A percentile compares a stretch with the other conserved stretches of the same genome.
Evolutionary conservation across 1,140 invertebrate genomes (phyloP).

Genomic region (Pectinophora gossypiella): DNA sequence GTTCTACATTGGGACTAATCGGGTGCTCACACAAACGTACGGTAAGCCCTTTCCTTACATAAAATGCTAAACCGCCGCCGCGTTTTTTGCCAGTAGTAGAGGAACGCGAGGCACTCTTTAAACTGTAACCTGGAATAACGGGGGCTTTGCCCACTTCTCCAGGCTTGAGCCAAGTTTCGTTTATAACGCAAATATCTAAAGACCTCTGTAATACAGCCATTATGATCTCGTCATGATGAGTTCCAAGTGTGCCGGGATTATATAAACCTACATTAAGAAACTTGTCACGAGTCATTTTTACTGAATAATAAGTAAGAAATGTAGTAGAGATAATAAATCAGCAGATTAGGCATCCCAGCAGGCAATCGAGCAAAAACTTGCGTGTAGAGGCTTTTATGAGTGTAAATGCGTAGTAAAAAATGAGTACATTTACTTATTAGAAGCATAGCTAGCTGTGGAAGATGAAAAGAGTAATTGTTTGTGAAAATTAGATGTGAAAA

Average conservation of each 20-base stretch:
- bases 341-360: no score
- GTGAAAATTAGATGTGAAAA: no score
- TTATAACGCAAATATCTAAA: slow-evolving; percentile 4
- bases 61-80: slow-evolving; percentile 7
- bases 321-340: no score
- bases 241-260: not conserved
- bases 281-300: no score
- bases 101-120: not conserved
- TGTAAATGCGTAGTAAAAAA: no score
- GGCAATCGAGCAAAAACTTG: no score
- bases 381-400: no score
- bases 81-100: not conserved
- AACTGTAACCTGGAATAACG: not conserved
- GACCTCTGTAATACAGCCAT: not conserved
- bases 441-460: no score
- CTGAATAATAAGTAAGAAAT: no score
- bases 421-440: no score
- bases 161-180: slow-evolving; percentile 4
- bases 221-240: not conserved
- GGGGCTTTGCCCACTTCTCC: not conserved
- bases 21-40: not conserved
- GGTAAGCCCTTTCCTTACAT: not conserved
- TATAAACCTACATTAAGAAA: slow-evolving; percentile 5
- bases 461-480: no score
- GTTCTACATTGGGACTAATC: not conserved